Evolutionary conservation across 1,140 invertebrate species (phyloP), one percentile per base, ranked within the genome.

Genomic region (Fopius arisanus): DNA sequence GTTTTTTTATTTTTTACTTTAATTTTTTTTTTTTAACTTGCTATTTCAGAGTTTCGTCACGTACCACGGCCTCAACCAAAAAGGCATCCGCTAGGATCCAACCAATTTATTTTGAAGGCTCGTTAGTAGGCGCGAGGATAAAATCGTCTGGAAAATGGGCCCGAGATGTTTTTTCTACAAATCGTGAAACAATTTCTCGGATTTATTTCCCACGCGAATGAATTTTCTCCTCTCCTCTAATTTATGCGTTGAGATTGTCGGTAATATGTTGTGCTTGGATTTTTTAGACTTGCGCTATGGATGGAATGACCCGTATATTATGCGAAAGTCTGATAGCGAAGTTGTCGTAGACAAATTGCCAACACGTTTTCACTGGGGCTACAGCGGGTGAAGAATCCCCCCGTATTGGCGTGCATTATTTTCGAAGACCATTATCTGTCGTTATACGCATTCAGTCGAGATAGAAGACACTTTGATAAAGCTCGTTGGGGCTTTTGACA

Each of bases 401-500:
- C 7, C 14, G n/a, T 48, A 48, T 48, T 48, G 14, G 10, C 16
- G 43, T 48, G 43, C 16, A 5, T 16, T 26, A 59, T 59, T 59
- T 59, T 26, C 19, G 54, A 59, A 26, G 5, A 28, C 54, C 19
- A 23, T 59, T 59, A 59, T 59, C 54, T 59, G 54, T 59, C 21
- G 3, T 59, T 12, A 23, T 2, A n/a, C 43, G 19, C 43, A 19
- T 51, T 51, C 43, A 51, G 7, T 19, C 14, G 2, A 19, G 54
- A 59, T 59, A 59, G 69, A 14, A 75, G 73, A 75, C 66, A 73
- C 59, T 75, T 73, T 72, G 77, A 79, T 79, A 79, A 78, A 70
- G 40, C 67, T 23, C 14, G 41, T 37, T 41, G 12, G 68, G 69
- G 78, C 75, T 81, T 81, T 81, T 78, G 74, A 81, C 79, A 80